Conservation (phyloP, 2,113 vertebrate species). For the Columba janthina region DNA sequence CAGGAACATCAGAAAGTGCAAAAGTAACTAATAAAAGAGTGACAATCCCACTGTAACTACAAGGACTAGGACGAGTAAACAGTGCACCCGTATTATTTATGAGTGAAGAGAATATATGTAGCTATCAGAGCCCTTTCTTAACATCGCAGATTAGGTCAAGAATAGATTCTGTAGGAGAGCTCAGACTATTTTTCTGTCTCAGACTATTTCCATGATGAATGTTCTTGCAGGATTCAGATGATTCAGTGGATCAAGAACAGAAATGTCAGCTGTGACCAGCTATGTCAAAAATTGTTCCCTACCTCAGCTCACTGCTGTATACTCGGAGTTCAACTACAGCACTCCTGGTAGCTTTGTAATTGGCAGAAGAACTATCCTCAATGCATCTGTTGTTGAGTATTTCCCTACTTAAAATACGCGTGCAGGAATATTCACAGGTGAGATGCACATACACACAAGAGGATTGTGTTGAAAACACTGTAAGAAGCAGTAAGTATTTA, state of each 20-base stretch:
- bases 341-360: neutral
- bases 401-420: neutral
- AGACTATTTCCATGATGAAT: constrained; percentile 58
- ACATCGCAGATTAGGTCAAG: constrained; percentile 44
- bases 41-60: constrained; percentile 24
- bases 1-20: constrained; percentile 52
- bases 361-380: constrained; percentile 24
- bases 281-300: constrained; percentile 43
- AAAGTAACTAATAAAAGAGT: constrained; percentile 59
- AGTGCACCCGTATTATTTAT: constrained; percentile 31
- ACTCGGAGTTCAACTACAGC: neutral
- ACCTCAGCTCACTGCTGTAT: neutral
- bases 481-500: constrained; percentile 11
- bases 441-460: neutral
- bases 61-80: constrained; percentile 22
- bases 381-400: neutral
- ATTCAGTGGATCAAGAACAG: constrained; percentile 54
- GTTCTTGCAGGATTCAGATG: constrained; percentile 42
- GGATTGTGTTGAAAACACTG: neutral
- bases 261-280: constrained; percentile 17
- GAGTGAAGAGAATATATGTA: constrained; percentile 35
- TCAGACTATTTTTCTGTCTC: constrained; percentile 39
- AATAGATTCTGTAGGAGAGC: constrained; percentile 35
- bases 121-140: constrained; percentile 46
- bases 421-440: neutral